Conservation (phyloP, 1,140 invertebrate genomes). For the Carposina sasakii region DNA sequence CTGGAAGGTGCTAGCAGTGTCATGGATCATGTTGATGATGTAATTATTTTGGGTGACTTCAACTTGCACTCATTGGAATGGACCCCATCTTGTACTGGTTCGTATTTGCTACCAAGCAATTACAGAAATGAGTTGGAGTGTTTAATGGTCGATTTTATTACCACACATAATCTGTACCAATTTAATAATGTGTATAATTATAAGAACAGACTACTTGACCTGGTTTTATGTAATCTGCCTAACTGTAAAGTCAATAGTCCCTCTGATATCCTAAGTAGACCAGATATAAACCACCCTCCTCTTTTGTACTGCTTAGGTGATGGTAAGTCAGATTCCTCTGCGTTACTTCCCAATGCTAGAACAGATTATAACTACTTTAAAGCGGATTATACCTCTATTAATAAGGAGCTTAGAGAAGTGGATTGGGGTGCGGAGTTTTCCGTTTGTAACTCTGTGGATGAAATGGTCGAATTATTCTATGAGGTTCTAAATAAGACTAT, state of each 20-base stretch:
- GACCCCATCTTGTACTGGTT: neutral
- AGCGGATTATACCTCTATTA: neutral
- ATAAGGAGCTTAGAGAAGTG: neutral
- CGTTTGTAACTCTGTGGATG: neutral
- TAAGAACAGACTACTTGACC: neutral
- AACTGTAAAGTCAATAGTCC: neutral
- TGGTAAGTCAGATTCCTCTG: neutral
- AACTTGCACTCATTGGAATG: conserved; percentile 10
- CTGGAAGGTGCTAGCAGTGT: neutral
- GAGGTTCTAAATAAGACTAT: neutral
- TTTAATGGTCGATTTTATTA: neutral
- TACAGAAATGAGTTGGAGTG: neutral
- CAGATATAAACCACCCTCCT: neutral
- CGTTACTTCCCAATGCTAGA: neutral
- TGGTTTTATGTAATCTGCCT: neutral
- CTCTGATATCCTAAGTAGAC: neutral
- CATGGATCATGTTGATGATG: conserved; percentile 1
- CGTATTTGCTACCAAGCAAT: neutral
- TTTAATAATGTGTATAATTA: neutral
- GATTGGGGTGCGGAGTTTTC: neutral
- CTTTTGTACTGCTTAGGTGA: neutral
- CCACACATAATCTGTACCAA: neutral
- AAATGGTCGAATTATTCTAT: neutral
- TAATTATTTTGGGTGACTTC: conserved; percentile 15
- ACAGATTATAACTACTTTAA: neutral